These are phyloP conservation scores for Nyctalus aviator DNA, from an alignment of 2,797 vertebrate genomes.

Conservation along the genomic window DNA sequence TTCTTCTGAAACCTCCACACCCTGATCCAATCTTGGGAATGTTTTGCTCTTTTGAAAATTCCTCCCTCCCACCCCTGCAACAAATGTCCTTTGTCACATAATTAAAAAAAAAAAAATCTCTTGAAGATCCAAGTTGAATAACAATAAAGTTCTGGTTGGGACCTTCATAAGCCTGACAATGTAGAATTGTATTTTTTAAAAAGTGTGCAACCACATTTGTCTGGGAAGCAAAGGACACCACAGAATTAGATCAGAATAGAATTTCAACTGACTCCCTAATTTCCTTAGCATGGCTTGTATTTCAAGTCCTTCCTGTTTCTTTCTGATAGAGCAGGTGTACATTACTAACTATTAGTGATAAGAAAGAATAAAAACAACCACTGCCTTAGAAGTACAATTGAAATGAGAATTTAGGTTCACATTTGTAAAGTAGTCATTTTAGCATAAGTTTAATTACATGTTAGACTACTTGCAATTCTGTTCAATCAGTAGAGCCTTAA, in stretches of 20 bases:
- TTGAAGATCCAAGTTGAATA: constrained; percentile 74
- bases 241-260: constrained; percentile 71
- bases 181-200: constrained; percentile 74
- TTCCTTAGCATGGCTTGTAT: constrained; percentile 72
- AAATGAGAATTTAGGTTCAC: constrained; percentile 48
- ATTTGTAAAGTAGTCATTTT: constrained; percentile 39
- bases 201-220: constrained; percentile 74
- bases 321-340: constrained; percentile 69
- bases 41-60: constrained; percentile 66
- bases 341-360: constrained; percentile 75
- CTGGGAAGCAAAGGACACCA: constrained; percentile 67
- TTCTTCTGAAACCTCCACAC: constrained; percentile 1
- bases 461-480: constrained; percentile 11
- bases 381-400: constrained; percentile 34
- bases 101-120: constrained; percentile 45
- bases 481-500: background rate
- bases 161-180: constrained; percentile 60
- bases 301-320: constrained; percentile 76
- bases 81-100: constrained; percentile 77
- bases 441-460: background rate
- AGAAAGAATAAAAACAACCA: constrained; percentile 65
- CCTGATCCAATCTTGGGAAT: constrained; percentile 38
- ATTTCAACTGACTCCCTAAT: constrained; percentile 71
- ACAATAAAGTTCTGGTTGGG: constrained; percentile 75
- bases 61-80: constrained; percentile 6